Conservation (phyloP, 2,797 vertebrate species). For the Linurgus olivaceus region DNA sequence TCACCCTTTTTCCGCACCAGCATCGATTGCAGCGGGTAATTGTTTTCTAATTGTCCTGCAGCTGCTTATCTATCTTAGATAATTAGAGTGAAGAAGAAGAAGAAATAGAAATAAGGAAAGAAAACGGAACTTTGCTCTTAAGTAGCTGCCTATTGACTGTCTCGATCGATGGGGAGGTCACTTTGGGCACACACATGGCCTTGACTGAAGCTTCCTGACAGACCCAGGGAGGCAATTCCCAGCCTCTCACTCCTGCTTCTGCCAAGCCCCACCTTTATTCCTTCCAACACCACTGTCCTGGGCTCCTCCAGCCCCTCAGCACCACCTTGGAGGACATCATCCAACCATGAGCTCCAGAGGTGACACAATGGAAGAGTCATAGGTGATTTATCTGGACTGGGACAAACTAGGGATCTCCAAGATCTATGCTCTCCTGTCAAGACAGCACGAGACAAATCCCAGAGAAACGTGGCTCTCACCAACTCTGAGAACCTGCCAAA, state of each 20-base stretch:
- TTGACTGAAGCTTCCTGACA: neutral
- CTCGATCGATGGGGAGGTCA: conserved; percentile 60
- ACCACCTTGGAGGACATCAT: neutral
- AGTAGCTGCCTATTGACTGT: conserved; percentile 58
- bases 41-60: conserved; percentile 74
- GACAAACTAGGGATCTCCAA: rapidly evolving
- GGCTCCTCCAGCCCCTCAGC: neutral
- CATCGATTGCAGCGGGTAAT: conserved; percentile 70
- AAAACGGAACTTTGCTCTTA: conserved; percentile 56
- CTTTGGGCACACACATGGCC: conserved; percentile 9
- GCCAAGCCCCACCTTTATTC: neutral
- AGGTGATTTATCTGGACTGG: neutral
- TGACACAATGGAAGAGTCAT: neutral
- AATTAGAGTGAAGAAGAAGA: conserved; percentile 66
- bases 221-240: neutral
- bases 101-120: conserved; percentile 36
- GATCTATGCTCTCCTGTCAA: neutral
- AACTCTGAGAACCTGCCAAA: too few species aligned
- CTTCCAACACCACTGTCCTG: rapidly evolving
- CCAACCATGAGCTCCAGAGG: neutral
- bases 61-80: conserved; percentile 69
- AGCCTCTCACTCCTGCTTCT: neutral
- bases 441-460: neutral
- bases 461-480: too few species aligned
- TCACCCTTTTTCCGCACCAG: neutral